Conservation (phyloP, 2,797 vertebrate species). For the Xenentodon cancila region DNA sequence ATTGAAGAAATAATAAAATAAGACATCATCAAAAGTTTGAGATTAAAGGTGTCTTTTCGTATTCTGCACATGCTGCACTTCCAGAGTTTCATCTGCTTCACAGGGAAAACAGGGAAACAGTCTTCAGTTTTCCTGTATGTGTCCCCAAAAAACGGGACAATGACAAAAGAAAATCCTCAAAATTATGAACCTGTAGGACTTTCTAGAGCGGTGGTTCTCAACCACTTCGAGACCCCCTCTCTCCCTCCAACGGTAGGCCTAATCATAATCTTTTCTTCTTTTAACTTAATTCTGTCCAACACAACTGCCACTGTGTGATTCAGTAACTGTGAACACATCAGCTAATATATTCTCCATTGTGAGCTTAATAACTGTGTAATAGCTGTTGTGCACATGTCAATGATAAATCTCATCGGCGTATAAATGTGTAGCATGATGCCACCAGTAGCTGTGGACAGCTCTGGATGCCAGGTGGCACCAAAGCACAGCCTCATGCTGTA, state of each 20-base stretch:
- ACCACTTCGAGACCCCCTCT: no score
- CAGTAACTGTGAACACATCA: not conserved
- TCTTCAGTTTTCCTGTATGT: not conserved
- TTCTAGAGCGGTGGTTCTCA: no score
- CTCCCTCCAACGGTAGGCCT: not conserved
- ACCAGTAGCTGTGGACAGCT: slow-evolving; percentile 36
- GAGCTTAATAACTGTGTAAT: slow-evolving; percentile 6
- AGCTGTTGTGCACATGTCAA: not conserved
- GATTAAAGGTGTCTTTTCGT: no score
- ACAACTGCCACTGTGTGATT: not conserved
- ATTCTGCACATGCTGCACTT: no score
- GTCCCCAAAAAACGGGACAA: slow-evolving; percentile 4
- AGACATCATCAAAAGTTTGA: slow-evolving; percentile 6
- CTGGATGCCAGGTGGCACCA: slow-evolving; percentile 57
- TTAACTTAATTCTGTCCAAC: not conserved
- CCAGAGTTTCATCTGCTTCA: no score
- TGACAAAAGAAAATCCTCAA: not conserved
- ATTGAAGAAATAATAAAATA: not conserved
- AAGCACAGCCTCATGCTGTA: slow-evolving; percentile 32
- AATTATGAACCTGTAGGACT: not conserved
- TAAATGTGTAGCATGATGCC: slow-evolving; percentile 18
- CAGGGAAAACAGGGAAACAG: no score
- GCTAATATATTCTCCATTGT: not conserved
- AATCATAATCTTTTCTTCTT: not conserved
- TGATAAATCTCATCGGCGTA: slow-evolving; percentile 4